Conservation (phyloP, 2,113 vertebrate genomes). For the Odontophorus gujanensis region DNA sequence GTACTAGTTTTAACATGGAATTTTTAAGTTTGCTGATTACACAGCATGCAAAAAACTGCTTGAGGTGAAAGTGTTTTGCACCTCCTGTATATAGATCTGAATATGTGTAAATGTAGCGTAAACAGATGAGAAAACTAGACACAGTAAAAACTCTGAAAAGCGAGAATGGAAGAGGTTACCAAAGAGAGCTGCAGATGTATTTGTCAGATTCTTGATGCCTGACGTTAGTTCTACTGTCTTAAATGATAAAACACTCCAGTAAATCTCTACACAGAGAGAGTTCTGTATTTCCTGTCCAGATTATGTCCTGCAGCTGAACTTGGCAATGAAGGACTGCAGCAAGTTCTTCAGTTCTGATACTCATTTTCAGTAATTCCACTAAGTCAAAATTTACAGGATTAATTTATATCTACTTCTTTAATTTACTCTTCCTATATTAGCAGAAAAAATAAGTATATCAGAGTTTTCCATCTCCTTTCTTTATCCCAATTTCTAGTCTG, state of each 20-base stretch:
- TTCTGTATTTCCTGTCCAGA: not conserved
- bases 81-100: not conserved
- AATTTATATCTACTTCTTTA: not conserved
- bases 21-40: not conserved
- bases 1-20: not conserved
- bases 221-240: not conserved
- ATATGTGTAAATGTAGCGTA: fast-evolving
- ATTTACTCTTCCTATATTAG: not conserved
- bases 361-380: not conserved
- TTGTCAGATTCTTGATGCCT: not conserved
- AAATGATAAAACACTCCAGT: not conserved
- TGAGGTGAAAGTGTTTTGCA: not conserved
- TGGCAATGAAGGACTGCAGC: not conserved
- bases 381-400: not conserved
- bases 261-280: not conserved
- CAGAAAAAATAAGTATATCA: not conserved
- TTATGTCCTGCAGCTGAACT: not conserved
- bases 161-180: not conserved
- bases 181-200: not conserved
- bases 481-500: not conserved
- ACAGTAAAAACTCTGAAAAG: not conserved
- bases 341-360: not conserved
- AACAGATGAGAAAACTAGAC: not conserved
- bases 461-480: not conserved
- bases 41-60: fast-evolving